Evolutionary conservation across 2,797 vertebrate genomes (phyloP).

Genomic region (Poecilia wingei): DNA sequence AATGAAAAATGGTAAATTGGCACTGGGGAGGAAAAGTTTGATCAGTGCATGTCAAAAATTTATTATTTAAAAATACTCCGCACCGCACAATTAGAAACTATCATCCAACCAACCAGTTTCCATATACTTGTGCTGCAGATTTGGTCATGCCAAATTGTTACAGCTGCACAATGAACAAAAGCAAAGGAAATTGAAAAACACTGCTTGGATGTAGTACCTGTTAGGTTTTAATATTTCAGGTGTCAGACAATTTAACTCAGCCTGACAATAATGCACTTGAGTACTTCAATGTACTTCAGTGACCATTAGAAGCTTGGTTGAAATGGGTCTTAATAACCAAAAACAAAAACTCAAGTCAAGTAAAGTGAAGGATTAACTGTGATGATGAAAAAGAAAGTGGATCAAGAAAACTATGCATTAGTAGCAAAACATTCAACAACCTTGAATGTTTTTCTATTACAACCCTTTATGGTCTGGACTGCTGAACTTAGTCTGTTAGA

Average conservation of each 20-base stretch:
- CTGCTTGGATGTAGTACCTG: neutral
- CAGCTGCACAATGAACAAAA: slow-evolving; percentile 26
- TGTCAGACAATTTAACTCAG: neutral
- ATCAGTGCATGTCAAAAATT: neutral
- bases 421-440: neutral
- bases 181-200: neutral
- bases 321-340: neutral
- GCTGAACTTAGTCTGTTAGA: neutral
- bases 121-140: slow-evolving; percentile 23
- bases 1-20: neutral
- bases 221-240: neutral
- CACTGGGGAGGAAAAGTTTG: neutral
- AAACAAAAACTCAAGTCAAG: neutral
- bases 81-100: slow-evolving; percentile 21
- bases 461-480: neutral
- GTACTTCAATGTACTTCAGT: neutral
- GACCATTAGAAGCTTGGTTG: neutral
- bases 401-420: neutral
- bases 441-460: neutral
- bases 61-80: slow-evolving; percentile 12
- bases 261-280: neutral
- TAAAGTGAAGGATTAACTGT: neutral
- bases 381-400: neutral
- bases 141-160: slow-evolving; percentile 55
- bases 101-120: slow-evolving; percentile 33